Percentiles rank a stretch among this genome's conserved stretches.
Conservation (phyloP, 2,113 vertebrate genomes). For the human region DNA sequence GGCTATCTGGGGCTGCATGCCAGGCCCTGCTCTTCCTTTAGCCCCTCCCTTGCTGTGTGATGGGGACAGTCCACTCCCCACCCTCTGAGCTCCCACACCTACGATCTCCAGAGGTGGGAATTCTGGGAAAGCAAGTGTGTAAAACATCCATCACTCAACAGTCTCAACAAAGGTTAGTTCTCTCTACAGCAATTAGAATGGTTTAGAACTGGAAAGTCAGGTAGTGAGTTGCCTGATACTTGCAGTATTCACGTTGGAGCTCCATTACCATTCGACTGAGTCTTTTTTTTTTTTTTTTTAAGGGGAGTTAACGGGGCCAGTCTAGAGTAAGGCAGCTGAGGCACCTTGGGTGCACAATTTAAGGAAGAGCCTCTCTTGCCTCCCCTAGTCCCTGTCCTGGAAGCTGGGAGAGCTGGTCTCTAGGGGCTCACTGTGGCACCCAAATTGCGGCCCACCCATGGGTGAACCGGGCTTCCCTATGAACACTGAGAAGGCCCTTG, state of each 20-base stretch:
- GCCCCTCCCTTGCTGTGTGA: background rate
- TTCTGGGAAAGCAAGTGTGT: background rate
- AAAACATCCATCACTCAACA: background rate
- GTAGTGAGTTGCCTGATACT: background rate
- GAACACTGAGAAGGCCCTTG: background rate
- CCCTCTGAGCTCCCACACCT: background rate
- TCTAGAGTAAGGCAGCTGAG: background rate
- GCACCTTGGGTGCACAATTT: background rate
- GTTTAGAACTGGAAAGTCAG: background rate
- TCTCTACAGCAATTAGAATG: background rate
- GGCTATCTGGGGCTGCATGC: background rate
- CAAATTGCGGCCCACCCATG: accelerated
- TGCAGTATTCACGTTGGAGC: background rate
- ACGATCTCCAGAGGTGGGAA: background rate
- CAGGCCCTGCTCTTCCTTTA: background rate
- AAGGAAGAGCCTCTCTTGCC: background rate
- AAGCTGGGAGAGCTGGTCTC: background rate
- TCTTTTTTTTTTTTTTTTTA: background rate
- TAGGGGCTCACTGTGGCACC: background rate
- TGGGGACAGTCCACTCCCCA: background rate
- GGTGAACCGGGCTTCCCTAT: accelerated
- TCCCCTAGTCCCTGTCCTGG: background rate
- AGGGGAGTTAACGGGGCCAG: background rate
- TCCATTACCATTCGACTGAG: background rate
- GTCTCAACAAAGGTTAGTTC: background rate